A percentile compares a stretch with the other conserved stretches of the same genome.
Conservation (phyloP, 2,113 vertebrate genomes). For the Bubo bubo region DNA sequence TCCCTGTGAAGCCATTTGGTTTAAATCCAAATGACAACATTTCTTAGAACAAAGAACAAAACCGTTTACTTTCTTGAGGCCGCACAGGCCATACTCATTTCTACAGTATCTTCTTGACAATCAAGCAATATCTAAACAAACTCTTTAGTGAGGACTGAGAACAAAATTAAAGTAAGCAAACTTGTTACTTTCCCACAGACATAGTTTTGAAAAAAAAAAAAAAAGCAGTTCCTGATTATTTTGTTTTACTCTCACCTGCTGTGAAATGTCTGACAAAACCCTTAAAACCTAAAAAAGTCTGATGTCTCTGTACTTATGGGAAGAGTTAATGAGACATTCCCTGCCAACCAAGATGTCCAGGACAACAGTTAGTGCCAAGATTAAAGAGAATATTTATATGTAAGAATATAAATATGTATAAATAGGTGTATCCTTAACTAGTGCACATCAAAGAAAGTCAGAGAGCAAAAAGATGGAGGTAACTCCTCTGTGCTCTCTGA, state of each 20-base stretch:
- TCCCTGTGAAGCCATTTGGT: constrained; percentile 12
- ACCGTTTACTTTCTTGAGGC: not conserved
- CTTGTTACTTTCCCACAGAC: not conserved
- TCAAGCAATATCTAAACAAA: not conserved
- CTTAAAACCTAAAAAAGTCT: not conserved
- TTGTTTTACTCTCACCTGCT: not conserved
- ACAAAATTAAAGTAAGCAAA: not conserved
- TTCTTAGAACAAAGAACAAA: not conserved
- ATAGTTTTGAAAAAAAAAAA: not conserved
- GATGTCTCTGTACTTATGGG: not conserved
- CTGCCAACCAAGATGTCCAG: not conserved
- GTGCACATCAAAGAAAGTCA: not conserved
- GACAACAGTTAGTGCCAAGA: not conserved
- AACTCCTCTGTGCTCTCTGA: not conserved
- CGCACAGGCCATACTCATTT: not conserved
- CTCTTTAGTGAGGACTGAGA: not conserved
- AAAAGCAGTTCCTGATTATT: not conserved
- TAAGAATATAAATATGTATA: not conserved
- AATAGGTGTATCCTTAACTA: not conserved
- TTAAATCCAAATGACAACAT: not conserved
- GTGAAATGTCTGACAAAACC: not conserved
- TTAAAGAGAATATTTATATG: not conserved
- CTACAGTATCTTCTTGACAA: not conserved
- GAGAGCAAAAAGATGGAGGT: not conserved
- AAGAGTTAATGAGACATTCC: not conserved